Evolutionary conservation across 2,797 vertebrate genomes (phyloP), one percentile per base, ranked within the genome.

Genomic region (Chelmon rostratus): DNA sequence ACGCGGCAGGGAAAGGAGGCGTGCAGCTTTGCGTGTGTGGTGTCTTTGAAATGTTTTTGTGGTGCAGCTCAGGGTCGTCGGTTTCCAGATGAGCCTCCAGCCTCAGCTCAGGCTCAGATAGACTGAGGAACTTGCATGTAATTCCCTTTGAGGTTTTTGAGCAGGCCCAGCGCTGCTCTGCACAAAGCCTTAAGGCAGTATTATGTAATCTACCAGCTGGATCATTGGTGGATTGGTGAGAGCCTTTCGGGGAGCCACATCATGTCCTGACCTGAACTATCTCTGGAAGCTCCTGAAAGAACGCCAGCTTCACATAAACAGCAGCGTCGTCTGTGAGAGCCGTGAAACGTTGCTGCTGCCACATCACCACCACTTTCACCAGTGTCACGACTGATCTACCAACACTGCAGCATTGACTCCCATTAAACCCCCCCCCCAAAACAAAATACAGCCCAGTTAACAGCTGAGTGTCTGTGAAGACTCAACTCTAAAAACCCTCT

Each of bases 151-250:
- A 91, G 87, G 84, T 76, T 86, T 86, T 67, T 71, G 77, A 92
- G 85, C 86, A 77, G 81, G 76, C 73, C 63, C 62, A 44, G 46
- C 18, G 62, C 76, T 65, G 76, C 87, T 82, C 78, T 69, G 79
- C 79, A 83, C 80, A 86, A 82, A 82, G 86, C 86, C 88, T 86
- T 73, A 57, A 92, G 87, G 88, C 89, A 25, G 61, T 13, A 23
- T 94, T 94, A 93, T 83, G 86, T 90, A 94, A 95, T 81, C 70
- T 54, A 91, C 92, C 93, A 92, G 92, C 93, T 94, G 94, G 88
- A 87, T 91, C 79, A 85, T 76, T 86, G 88, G 85, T 87, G 85
- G 85, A 87, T 85, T 76, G 81, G 44, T 82, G 73, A 61, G 75
- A 73, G 84, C 79, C 88, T 83, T 73, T 61, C 73, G 78, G 61